These are phyloP conservation scores for Exaiptasia diaphana DNA, from an alignment of 64 coral and sea anemone genomes.

Conservation along the genomic window DNA sequence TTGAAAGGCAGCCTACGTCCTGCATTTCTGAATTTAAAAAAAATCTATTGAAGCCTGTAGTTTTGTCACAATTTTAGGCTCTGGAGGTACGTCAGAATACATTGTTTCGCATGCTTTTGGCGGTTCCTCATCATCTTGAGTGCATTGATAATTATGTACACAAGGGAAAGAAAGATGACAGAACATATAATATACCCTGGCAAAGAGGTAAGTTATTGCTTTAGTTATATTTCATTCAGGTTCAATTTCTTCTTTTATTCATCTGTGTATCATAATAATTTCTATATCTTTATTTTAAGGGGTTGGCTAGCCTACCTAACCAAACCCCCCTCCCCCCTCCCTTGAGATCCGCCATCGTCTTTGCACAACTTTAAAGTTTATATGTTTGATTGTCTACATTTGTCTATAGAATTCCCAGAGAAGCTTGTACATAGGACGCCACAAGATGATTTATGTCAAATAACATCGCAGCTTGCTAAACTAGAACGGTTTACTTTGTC, in stretches of 20 bases:
- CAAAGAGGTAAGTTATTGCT: conserved; percentile 46
- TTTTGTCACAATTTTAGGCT: too few relatives aligned
- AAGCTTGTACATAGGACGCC: not conserved
- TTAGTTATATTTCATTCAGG: not conserved
- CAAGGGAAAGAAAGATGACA: conserved; percentile 38
- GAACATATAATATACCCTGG: conserved; percentile 14
- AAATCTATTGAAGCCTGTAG: too few relatives aligned
- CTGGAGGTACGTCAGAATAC: not conserved
- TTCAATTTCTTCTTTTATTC: too few relatives aligned
- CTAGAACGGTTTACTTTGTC: not conserved
- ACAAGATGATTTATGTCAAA: not conserved
- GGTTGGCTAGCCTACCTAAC: too few relatives aligned
- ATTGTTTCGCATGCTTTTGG: not conserved
- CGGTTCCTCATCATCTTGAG: conserved; percentile 72
- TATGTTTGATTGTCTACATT: too few relatives aligned
- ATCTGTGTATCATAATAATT: too few relatives aligned
- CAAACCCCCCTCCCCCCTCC: too few relatives aligned
- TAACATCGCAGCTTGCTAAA: not conserved
- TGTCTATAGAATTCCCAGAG: not conserved
- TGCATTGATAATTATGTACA: conserved; percentile 73
- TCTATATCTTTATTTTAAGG: too few relatives aligned
- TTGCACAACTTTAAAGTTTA: too few relatives aligned
- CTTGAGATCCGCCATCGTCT: too few relatives aligned
- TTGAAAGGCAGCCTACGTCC: too few relatives aligned
- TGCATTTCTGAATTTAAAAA: too few relatives aligned